Conservation (phyloP, 1,140 invertebrate genomes). For the Protaetia brevitarsis region DNA sequence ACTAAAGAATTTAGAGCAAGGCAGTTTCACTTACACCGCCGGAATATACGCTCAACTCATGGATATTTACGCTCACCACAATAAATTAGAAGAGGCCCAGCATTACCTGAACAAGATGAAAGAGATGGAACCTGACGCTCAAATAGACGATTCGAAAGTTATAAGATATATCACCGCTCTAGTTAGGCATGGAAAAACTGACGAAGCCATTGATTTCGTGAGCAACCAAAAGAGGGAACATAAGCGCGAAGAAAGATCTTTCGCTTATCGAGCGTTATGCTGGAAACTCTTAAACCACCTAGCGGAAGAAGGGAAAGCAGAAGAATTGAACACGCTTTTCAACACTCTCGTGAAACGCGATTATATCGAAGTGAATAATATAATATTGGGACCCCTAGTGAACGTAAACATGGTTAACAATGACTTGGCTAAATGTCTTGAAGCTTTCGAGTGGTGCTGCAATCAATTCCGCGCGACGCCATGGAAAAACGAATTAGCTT, state of each 20-base stretch:
- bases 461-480: slow-evolving; percentile 61
- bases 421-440: slow-evolving; percentile 62
- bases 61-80: slow-evolving; percentile 60
- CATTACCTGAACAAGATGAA: slow-evolving; percentile 53
- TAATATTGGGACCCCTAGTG: slow-evolving; percentile 65
- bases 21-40: slow-evolving; percentile 55
- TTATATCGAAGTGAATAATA: slow-evolving; percentile 57
- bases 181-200: slow-evolving; percentile 55
- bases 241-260: slow-evolving; percentile 46
- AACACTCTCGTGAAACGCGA: slow-evolving; percentile 57
- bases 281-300: slow-evolving; percentile 66
- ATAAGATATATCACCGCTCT: slow-evolving; percentile 57
- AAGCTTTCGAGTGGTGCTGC: slow-evolving; percentile 66
- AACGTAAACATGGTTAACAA: slow-evolving; percentile 66
- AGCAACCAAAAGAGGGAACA: slow-evolving; percentile 50
- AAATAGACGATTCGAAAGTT: slow-evolving; percentile 58
- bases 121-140: slow-evolving; percentile 53
- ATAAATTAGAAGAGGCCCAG: slow-evolving; percentile 59
- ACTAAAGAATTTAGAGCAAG: slow-evolving; percentile 46
- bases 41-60: slow-evolving; percentile 59
- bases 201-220: slow-evolving; percentile 60
- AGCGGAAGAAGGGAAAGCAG: slow-evolving; percentile 61
- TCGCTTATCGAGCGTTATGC: slow-evolving; percentile 53
- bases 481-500: slow-evolving; percentile 68
- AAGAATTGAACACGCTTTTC: slow-evolving; percentile 60